A percentile compares a stretch with the other conserved stretches of the same genome.
Evolutionary conservation across 1,140 invertebrate genomes (phyloP).

Genomic region (Melanaphis sacchari): DNA sequence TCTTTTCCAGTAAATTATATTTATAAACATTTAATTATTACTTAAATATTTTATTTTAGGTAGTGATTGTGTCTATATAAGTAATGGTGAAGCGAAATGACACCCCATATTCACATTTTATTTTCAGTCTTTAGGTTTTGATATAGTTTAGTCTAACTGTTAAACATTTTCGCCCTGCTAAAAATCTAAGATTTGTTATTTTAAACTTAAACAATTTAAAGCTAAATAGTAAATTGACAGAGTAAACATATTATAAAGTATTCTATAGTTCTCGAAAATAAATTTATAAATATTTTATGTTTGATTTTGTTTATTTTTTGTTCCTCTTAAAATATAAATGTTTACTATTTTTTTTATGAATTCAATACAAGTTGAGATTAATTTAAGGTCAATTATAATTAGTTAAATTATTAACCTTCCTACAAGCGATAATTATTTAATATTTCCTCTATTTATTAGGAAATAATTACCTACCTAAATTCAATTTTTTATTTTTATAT

Average conservation of each 20-base stretch:
- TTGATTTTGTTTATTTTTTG: background rate
- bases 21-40: too few species aligned
- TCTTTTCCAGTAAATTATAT: too few species aligned
- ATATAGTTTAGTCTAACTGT: too few species aligned
- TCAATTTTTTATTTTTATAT: background rate
- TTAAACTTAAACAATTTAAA: background rate
- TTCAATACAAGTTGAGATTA: background rate
- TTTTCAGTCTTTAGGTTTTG: too few species aligned
- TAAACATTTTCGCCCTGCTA: background rate
- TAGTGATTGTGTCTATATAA: too few species aligned
- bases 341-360: background rate
- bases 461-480: background rate
- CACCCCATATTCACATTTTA: too few species aligned
- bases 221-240: background rate
- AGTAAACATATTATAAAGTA: background rate
- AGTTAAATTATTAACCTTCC: background rate
- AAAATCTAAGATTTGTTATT: background rate
- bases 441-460: background rate
- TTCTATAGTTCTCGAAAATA: background rate
- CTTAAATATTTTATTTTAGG: too few species aligned
- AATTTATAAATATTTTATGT: background rate
- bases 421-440: background rate
- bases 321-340: background rate
- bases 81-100: too few species aligned
- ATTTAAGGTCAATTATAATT: background rate